Evolutionary conservation across 2,797 vertebrate genomes (phyloP), one percentile per base, ranked within the genome.

Genomic region (Alosa sapidissima): DNA sequence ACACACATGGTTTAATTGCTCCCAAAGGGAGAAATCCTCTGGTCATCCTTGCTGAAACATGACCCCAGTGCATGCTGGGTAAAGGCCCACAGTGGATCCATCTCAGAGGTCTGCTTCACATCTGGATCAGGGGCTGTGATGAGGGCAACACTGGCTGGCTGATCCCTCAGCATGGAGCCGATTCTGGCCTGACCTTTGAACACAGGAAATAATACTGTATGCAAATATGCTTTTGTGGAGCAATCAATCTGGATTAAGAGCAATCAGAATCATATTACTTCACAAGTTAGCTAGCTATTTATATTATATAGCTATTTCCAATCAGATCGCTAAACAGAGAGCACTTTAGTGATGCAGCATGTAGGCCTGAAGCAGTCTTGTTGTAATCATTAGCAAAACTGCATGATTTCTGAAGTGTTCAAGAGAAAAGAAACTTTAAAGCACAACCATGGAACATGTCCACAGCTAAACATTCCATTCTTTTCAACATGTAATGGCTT

Each of bases 1-100:
- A 62, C 58, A 62, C 58, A 62, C 58, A 62, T 62, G 7, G 9
- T 21, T 24, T 62, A 62, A 62, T 62, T 62, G 65, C 58, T 60
- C 19, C 55, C 55, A 60, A 60, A 60, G 55, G 55, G 21, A 60
- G 55, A 19, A 60, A 24, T 62, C 58, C n/a, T 24, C n/a, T 62
- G 58, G 58, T 62, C 58, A 24, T 24, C 1, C 8, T 62, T 24
- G 58, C 21, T 21, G 24, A 21, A 24, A 24, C 58, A 2, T 24
- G 58, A 24, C 58, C 58, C 58, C n/a, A 24, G n/a, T 62, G 58
- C n/a, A 62, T 62, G 58, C n/a, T 62, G 58, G 58, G 58, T 62
- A 62, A 62, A 62, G 10, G 58, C n/a, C 58, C 58, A 24, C 58
- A 62, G 21, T n/a, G 58, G 21, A 21, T 62, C 1, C 21, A 2